Evolutionary conservation across 2,888 invertebrate species (phyloP).

Genomic region (Abrostola tripartita): DNA sequence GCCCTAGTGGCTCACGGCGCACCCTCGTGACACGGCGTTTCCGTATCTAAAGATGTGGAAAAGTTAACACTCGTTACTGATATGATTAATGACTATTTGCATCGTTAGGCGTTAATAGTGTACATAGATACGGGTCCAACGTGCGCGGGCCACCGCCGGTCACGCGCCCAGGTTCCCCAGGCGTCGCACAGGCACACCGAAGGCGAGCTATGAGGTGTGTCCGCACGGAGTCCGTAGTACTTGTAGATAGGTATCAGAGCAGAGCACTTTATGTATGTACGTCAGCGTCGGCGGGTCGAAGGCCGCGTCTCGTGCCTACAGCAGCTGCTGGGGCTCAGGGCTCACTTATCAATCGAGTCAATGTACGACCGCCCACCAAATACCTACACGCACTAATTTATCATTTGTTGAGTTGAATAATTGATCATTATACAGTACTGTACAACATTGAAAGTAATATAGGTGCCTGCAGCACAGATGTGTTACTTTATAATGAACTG

Average conservation of each 20-base stretch:
- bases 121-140: conserved; percentile 33
- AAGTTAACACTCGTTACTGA: conserved; percentile 25
- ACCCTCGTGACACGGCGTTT: conserved; percentile 1
- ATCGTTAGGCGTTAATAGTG: conserved; percentile 34
- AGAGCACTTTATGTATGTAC: neutral
- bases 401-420: no score
- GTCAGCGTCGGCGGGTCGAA: neutral
- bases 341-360: conserved; percentile 35
- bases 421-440: no score
- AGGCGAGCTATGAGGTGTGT: neutral
- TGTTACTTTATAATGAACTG: no score
- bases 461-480: no score
- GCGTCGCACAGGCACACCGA: neutral
- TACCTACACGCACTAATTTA: conserved; percentile 6
- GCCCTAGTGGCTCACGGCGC: neutral
- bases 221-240: neutral
- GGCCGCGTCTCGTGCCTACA: neutral
- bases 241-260: neutral
- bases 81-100: conserved; percentile 27
- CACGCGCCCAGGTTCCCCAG: conserved; percentile 10
- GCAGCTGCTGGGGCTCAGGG: conserved; percentile 20
- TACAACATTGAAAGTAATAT: no score
- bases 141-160: conserved; percentile 15
- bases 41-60: conserved; percentile 1
- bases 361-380: conserved; percentile 19